A percentile compares a stretch with the other conserved stretches of the same genome.
phyloP scores from a whole-genome alignment of 2,797 vertebrate species.

The Cottoperca gobio region DNA sequence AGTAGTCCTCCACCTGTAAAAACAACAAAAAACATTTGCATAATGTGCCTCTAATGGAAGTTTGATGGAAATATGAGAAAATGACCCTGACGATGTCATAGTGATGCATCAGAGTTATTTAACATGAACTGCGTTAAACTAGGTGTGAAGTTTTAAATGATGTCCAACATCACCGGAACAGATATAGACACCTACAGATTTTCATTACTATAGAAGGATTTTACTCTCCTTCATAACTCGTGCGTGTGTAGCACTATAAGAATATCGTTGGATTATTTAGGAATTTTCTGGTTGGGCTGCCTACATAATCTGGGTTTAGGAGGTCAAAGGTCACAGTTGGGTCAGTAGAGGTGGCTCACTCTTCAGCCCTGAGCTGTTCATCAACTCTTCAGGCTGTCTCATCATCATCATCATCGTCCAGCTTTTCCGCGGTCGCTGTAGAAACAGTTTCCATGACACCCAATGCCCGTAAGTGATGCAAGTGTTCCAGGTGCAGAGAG shows the following conservation, averaged over 20 bases:
- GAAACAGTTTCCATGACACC: conserved; percentile 82
- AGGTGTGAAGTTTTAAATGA: too few relatives aligned
- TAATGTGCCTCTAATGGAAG: background rate
- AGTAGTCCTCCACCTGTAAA: background rate
- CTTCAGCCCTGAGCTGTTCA: conserved; percentile 43
- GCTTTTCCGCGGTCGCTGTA: conserved; percentile 74
- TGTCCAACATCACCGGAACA: background rate
- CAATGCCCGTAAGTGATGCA: conserved; percentile 77
- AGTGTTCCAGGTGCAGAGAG: conserved; percentile 80
- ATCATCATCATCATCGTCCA: conserved; percentile 59
- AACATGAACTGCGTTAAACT: too few relatives aligned
- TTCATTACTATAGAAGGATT: too few relatives aligned
- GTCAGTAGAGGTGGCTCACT: conserved; percentile 25
- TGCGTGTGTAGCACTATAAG: background rate
- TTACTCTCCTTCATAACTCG: background rate
- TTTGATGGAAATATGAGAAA: background rate
- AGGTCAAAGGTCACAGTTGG: conserved; percentile 55
- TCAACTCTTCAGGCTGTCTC: conserved; percentile 63
- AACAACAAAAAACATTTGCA: background rate
- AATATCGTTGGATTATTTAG: background rate
- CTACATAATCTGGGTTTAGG: conserved; percentile 8
- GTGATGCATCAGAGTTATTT: conserved; percentile 23
- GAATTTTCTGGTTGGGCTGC: background rate
- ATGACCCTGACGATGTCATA: background rate
- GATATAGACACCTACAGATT: background rate